Evolutionary conservation across 2,888 invertebrate species (phyloP), one percentile per base, ranked within the genome.

Genomic region (Sinopyrophorus schimmeli): DNA sequence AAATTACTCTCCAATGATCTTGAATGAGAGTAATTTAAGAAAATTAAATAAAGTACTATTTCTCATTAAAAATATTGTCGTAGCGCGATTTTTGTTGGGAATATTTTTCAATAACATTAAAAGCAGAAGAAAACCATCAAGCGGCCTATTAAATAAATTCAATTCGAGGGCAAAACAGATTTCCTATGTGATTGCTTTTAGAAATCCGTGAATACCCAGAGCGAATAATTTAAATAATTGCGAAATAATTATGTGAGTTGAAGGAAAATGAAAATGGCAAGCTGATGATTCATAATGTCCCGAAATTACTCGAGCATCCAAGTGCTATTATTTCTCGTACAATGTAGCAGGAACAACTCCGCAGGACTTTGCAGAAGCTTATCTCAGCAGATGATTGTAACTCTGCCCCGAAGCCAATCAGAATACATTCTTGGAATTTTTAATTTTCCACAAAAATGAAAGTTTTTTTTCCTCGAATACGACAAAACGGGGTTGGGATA

Each of bases 361-460:
- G 42, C 37, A 41, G 42, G 42, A 48, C 42, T 47, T 32, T 38
- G 40, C 41, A 37, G 27, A 39, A 53, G 47, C 49, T 56, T 56
- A 56, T 54, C 54, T 56, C 51, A 26, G 46, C 43, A 54, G 51
- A 49, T 56, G 56, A 56, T 54, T 56, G 49, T 31, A 37, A 35
- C 41, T 47, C 51, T 54, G 52, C 53, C 53, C 56, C 39, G 46
- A 38, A 54, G 56, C 54, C 53, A 53, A 56, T 54, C 49, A 47
- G 43, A 41, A 48, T 48, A 56, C 51, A 56, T 49, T 32, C 37
- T 31, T 16, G 46, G 35, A 41, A n/a, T n/a, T 54, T 54, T 52
- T 52, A 53, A 57, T 54, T 55, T 55, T 53, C 49, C 43, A 32
- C 47, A 43, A 53, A 55, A 53, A 53, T 47, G 51, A 34, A 28